phyloP scores from a whole-genome alignment of 2,888 invertebrate species.

The Cerceris rybyensis region DNA sequence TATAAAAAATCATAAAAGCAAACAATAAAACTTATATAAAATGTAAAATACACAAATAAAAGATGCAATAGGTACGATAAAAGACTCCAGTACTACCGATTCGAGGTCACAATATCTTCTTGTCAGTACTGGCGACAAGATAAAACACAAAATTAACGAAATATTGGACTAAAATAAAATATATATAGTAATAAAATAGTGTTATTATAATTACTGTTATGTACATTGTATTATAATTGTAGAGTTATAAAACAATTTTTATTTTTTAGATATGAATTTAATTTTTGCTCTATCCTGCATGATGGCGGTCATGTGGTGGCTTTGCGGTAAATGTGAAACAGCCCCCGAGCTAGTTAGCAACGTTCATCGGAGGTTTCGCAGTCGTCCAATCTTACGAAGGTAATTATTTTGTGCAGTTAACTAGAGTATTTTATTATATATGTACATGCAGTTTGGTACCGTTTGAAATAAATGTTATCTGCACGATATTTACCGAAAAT shows the following conservation, averaged over 20 bases:
- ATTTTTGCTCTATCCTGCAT: slow-evolving; percentile 54
- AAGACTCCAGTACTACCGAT: too few species aligned
- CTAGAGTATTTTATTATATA: too few species aligned
- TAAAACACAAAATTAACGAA: too few species aligned
- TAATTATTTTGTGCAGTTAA: slow-evolving; percentile 28
- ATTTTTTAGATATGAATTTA: slow-evolving; percentile 62
- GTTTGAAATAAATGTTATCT: not conserved
- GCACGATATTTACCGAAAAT: too few species aligned
- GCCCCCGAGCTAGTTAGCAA: slow-evolving; percentile 57
- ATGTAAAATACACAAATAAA: too few species aligned
- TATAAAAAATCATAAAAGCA: too few species aligned
- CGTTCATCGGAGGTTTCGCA: slow-evolving; percentile 59
- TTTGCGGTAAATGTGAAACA: slow-evolving; percentile 61
- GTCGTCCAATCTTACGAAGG: slow-evolving; percentile 57
- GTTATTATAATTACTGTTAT: not conserved
- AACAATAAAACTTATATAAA: too few species aligned
- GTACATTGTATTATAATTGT: not conserved
- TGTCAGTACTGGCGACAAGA: too few species aligned
- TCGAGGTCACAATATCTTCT: too few species aligned
- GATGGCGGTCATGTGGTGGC: slow-evolving; percentile 60
- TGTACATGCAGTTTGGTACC: not conserved
- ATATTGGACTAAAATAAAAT: too few species aligned
- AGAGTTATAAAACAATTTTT: slow-evolving; percentile 3
- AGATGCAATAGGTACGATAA: too few species aligned
- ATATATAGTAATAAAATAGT: too few species aligned